These are phyloP conservation scores for Chrysocyon brachyurus DNA, from an alignment of 2,797 vertebrate genomes.

Conservation along the genomic window DNA sequence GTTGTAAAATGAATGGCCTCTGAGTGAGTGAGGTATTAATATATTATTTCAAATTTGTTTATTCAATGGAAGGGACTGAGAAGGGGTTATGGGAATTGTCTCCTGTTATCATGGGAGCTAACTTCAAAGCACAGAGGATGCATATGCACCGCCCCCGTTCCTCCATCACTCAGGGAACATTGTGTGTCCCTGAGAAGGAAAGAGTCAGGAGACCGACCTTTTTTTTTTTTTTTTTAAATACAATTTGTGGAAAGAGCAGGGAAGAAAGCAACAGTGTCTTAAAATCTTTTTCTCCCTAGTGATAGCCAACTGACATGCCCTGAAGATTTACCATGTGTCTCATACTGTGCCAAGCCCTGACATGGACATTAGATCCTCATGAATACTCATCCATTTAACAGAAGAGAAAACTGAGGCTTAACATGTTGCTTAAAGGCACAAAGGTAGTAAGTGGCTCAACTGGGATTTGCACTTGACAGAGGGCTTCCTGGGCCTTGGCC, in stretches of 20 bases:
- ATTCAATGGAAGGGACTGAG: slow-evolving; percentile 42
- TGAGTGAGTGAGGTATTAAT: slow-evolving; percentile 29
- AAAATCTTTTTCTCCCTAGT: background rate
- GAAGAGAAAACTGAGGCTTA: background rate
- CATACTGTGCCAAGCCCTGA: background rate
- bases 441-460: background rate
- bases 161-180: background rate
- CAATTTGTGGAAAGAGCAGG: background rate
- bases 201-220: background rate
- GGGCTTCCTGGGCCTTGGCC: background rate
- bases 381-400: background rate
- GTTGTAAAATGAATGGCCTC: slow-evolving; percentile 58
- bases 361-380: fast-evolving
- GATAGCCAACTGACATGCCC: background rate
- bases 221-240: background rate
- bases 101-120: slow-evolving; percentile 65
- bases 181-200: background rate
- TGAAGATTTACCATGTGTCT: background rate
- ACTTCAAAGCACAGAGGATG: slow-evolving; percentile 53
- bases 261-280: background rate
- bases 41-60: slow-evolving; percentile 58
- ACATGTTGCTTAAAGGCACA: background rate
- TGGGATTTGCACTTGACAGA: background rate
- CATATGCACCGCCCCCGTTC: background rate
- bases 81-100: background rate